These are phyloP conservation scores for Musca vetustissima DNA, from an alignment of 1,140 invertebrate species.

Conservation along the genomic window DNA sequence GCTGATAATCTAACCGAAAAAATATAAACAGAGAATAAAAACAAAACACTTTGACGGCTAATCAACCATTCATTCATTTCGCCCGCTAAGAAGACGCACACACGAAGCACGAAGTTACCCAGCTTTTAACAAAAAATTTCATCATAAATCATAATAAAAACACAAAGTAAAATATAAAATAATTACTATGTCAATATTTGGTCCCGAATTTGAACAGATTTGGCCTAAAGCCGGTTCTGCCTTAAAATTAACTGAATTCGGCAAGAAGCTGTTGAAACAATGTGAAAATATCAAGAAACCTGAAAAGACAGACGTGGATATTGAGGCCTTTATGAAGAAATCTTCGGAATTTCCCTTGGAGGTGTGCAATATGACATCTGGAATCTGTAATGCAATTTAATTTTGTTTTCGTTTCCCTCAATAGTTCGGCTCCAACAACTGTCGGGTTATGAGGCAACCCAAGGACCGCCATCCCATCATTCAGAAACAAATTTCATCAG, in stretches of 20 bases:
- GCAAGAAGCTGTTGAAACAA: constrained; percentile 12
- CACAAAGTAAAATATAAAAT: background rate
- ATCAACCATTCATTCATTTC: no score
- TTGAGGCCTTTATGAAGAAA: constrained; percentile 25
- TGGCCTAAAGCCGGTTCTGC: constrained; percentile 20
- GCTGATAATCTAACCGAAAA: no score
- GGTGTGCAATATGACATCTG: background rate
- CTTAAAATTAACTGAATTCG: constrained; percentile 21
- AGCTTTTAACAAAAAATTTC: no score
- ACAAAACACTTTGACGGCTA: no score
- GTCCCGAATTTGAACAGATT: constrained; percentile 25
- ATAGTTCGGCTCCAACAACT: constrained; percentile 30
- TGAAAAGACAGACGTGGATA: background rate
- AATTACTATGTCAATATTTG: constrained; percentile 22
- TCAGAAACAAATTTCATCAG: constrained; percentile 39
- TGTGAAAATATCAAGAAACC: constrained; percentile 24
- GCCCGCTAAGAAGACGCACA: no score
- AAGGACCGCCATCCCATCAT: constrained; percentile 28
- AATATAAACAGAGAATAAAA: no score
- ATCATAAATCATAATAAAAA: no score
- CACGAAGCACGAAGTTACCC: no score
- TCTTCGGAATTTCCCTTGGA: constrained; percentile 26
- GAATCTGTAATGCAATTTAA: no score
- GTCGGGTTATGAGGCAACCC: constrained; percentile 27
- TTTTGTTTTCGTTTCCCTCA: no score